Evolutionary conservation across 2,113 vertebrate species (phyloP).

Genomic region (Cryptotis parvus): DNA sequence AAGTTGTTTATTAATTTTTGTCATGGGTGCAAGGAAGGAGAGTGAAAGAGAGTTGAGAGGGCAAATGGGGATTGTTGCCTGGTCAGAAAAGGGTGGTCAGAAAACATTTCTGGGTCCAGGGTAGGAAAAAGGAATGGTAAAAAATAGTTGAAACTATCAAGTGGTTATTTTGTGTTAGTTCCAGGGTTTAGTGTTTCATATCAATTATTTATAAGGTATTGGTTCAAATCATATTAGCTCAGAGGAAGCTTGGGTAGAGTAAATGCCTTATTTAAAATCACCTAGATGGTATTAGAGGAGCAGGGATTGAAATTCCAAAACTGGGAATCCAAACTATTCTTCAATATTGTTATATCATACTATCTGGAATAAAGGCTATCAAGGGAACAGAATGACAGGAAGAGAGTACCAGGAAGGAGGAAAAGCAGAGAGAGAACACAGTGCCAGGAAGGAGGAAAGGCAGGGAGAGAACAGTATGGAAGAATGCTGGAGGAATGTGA

Average conservation of each 20-base stretch:
- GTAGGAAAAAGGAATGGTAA: background rate
- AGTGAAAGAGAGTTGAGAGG: background rate
- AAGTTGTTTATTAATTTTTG: background rate
- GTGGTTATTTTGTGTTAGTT: background rate
- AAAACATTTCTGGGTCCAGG: background rate
- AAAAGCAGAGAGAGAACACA: background rate
- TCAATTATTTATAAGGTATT: background rate
- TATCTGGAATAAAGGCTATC: background rate
- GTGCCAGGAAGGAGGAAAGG: too few species aligned
- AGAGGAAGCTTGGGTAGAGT: background rate
- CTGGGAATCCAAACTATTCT: background rate
- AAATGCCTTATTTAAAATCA: background rate
- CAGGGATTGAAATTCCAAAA: background rate
- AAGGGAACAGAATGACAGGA: background rate
- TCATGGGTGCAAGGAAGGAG: background rate
- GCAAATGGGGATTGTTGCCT: too few species aligned
- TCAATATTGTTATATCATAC: background rate
- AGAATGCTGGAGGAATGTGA: background rate
- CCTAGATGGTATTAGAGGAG: background rate
- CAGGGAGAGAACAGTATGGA: too few species aligned
- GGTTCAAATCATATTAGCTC: background rate
- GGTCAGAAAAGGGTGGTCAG: background rate
- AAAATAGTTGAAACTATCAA: background rate
- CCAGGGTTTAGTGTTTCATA: background rate
- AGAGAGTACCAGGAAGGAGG: background rate